Conservation (phyloP, 2,113 vertebrate species). For the Lagopus muta region DNA sequence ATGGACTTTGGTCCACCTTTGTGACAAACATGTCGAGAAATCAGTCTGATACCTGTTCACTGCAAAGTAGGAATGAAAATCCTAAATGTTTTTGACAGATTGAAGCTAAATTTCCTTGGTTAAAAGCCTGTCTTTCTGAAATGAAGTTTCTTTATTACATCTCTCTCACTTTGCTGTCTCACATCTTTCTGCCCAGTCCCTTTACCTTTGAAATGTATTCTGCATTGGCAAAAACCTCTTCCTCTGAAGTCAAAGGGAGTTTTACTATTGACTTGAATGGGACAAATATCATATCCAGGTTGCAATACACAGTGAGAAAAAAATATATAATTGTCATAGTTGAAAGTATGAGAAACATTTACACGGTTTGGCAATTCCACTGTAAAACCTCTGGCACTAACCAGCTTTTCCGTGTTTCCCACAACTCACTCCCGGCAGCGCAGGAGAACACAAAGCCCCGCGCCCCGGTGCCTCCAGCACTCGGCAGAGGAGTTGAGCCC, state of each 20-base stretch:
- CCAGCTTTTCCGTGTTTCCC: background rate
- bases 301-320: background rate
- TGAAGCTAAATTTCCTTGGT: background rate
- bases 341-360: background rate
- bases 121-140: background rate
- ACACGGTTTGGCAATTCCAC: background rate
- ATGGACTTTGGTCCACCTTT: background rate
- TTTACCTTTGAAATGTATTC: background rate
- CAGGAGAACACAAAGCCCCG: background rate
- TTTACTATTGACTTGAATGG: background rate
- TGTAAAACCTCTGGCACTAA: background rate
- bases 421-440: background rate
- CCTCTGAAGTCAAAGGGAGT: conserved; percentile 1
- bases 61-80: conserved; percentile 1
- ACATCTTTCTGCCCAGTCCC: background rate
- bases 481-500: conserved; percentile 16
- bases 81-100: background rate
- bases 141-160: background rate
- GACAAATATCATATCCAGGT: background rate
- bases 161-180: background rate
- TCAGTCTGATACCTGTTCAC: background rate
- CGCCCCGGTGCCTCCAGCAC: background rate
- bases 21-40: background rate
- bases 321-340: background rate
- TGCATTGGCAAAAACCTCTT: background rate